Conservation (phyloP, 2,113 vertebrate species). For the Uria aalge region DNA sequence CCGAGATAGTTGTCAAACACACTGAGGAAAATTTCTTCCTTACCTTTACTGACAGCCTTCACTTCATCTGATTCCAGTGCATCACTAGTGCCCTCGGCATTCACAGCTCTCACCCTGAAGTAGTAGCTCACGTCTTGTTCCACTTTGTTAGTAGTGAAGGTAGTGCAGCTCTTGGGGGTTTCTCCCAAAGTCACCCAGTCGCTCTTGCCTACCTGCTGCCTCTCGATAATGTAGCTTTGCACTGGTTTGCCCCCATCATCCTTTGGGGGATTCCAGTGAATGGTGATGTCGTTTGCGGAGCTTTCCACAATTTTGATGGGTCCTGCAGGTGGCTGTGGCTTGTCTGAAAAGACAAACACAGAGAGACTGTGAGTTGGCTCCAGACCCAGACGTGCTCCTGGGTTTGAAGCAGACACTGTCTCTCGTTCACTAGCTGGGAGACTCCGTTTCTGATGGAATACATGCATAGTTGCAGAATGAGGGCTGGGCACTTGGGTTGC, state of each 20-base stretch:
- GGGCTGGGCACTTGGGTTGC: not conserved
- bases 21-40: not conserved
- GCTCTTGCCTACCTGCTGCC: constrained; percentile 71
- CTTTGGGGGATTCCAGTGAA: constrained; percentile 80
- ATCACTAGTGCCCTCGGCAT: constrained; percentile 77
- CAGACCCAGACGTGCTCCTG: not conserved
- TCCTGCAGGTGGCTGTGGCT: constrained; percentile 80
- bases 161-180: constrained; percentile 57
- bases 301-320: constrained; percentile 79
- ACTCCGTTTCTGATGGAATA: not conserved
- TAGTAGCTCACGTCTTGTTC: constrained; percentile 80
- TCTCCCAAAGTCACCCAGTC: constrained; percentile 82
- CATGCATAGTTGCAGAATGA: not conserved
- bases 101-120: constrained; percentile 84
- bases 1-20: not conserved
- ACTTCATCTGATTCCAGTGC: constrained; percentile 81
- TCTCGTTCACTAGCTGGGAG: not conserved
- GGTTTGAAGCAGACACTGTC: not conserved
- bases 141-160: constrained; percentile 77
- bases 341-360: constrained; percentile 65
- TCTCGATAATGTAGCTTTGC: constrained; percentile 80
- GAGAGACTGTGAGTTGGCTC: not conserved
- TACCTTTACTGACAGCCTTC: constrained; percentile 80
- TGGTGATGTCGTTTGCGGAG: constrained; percentile 69
- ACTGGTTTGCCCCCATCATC: constrained; percentile 81